These are phyloP conservation scores for Harpegnathos saltator DNA, from an alignment of 1,140 invertebrate genomes.

Conservation along the genomic window DNA sequence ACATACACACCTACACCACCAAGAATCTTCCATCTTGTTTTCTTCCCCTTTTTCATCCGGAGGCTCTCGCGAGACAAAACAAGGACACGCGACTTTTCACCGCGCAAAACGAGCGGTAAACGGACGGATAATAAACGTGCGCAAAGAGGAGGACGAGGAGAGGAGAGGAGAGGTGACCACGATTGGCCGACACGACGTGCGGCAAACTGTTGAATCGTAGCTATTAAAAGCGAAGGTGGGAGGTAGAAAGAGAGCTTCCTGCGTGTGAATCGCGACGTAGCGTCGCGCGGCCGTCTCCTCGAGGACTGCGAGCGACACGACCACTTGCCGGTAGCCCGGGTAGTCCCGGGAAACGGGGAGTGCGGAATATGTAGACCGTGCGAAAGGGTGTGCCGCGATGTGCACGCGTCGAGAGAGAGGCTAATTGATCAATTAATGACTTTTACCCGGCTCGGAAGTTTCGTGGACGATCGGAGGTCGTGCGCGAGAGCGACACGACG, in stretches of 20 bases:
- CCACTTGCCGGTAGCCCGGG: too few relatives aligned
- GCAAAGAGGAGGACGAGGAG: neutral
- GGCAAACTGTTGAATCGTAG: slow-evolving; percentile 57
- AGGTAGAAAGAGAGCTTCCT: slow-evolving; percentile 39
- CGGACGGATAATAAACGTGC: slow-evolving; percentile 13
- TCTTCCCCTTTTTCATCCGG: neutral
- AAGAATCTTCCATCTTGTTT: neutral
- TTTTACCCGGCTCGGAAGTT: too few relatives aligned
- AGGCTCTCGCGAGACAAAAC: slow-evolving; percentile 19
- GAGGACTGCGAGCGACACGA: slow-evolving; percentile 8
- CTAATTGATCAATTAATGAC: too few relatives aligned
- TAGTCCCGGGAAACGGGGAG: neutral
- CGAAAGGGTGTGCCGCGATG: slow-evolving; percentile 43
- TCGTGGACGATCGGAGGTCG: too few relatives aligned
- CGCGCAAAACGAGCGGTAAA: slow-evolving; percentile 15
- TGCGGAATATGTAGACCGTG: slow-evolving; percentile 28
- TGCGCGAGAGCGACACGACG: too few relatives aligned
- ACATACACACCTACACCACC: too few relatives aligned
- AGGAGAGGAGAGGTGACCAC: neutral
- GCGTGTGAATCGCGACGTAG: slow-evolving; percentile 32
- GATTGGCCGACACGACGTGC: slow-evolving; percentile 42
- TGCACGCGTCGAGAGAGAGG: slow-evolving; percentile 28
- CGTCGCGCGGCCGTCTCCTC: slow-evolving; percentile 11
- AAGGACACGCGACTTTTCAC: slow-evolving; percentile 35
- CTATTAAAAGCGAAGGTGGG: slow-evolving; percentile 54